Base-by-base conservation (phyloP, 2,113 vertebrate species). In the Hyperopisus bebe region DNA sequence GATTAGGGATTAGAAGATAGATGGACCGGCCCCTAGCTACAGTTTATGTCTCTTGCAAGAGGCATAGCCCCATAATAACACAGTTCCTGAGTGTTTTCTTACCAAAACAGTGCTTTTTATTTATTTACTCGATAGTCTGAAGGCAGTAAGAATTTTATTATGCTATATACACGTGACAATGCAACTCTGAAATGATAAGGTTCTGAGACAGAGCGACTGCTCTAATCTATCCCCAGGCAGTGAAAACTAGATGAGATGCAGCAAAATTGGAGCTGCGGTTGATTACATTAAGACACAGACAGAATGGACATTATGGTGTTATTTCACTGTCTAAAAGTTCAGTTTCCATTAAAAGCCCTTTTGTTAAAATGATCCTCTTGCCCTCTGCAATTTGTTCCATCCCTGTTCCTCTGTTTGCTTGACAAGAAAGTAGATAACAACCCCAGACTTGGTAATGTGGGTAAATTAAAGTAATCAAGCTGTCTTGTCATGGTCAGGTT, bases 391-490 rank as follows among this genome's bases (percentile, higher is more conserved):
- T 89, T 90, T 92, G 94, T 95, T 95, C 94, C 94, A 93, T 92
- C 93, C 92, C 89, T 93, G 94, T 95, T 95, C 94, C 93, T 92
- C 92, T 92, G 92, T 90, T 93, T 95, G 93, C 93, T 94, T 93
- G 94, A 95, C 94, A 95, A 94, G 94, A 95, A 94, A 94, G 94
- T 93, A 94, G 95, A 94, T 95, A 95, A 95, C 94, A 95, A 95
- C 93, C 94, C 87, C 93, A 89, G 92, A 92, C 93, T 94, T 92
- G 93, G 19, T 84, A 89, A 89, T 92, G 93, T 93, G 90, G 66
- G 94, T 92, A 94, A 95, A 96, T 95, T 94, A 95, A 94, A 95
- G 95, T 94, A 94, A 96, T 96, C 95, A 95, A 95, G 94, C 95
- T 94, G 94, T 95, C 95, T 94, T 95, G 94, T 95, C 93, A 94